Evolutionary conservation across 2,888 invertebrate species (phyloP), one percentile per base, ranked within the genome.

Genomic region (Eulithis testata): DNA sequence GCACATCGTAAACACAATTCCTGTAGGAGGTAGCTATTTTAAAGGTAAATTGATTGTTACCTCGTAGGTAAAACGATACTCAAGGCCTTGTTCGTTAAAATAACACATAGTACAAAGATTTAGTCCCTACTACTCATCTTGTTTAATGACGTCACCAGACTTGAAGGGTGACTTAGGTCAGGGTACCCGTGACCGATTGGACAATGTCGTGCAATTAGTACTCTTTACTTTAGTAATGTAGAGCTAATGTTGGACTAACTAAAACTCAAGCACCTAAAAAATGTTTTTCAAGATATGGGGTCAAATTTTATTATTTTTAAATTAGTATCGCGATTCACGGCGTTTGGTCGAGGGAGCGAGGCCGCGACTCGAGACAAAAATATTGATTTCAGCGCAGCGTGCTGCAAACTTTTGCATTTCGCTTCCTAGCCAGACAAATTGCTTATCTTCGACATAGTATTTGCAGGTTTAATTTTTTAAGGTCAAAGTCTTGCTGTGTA

Each of bases 361-460:
- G 74, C 74, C 73, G 75, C 74, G 76, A 71, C 75, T 75, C 73
- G 87, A 88, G 89, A 89, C 86, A 81, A 83, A 85, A 82, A 87
- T 91, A 91, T 91, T 86, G 90, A 91, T 91, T 90, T 87, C 80
- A 82, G 83, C 83, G 84, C 84, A 82, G 80, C 80, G 79, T 79
- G 81, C 81, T 81, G 77, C 59, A 80, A 90, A 88, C 85, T 89
- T 88, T 86, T 86, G 86, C 87, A 85, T 85, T 67, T 63, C 84
- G 78, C 76, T 81, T 84, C 79, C 83, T 82, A 83, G 77, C 78
- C 79, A 78, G 78, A 82, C 80, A 82, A 85, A 84, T 84, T 84
- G 80, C 81, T 81, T 83, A 79, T 81, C 80, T 82, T 79, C 71
- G 71, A 76, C 77, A 37, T 79, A 79, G 79, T 80, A 79, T 80